These are phyloP conservation scores for Campaea margaritaria DNA, from an alignment of 2,888 invertebrate species.

Conservation along the genomic window DNA sequence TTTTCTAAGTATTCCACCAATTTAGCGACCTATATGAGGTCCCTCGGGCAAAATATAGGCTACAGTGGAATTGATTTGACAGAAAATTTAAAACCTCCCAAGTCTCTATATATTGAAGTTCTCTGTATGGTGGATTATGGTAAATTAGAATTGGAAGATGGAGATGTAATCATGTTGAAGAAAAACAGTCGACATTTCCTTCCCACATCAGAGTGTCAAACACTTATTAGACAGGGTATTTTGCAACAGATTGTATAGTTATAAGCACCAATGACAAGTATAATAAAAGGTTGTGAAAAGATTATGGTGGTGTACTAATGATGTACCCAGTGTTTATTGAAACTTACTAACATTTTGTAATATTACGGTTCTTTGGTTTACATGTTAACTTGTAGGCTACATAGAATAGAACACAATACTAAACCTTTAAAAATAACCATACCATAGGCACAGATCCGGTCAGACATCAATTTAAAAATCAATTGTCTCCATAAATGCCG, in stretches of 20 bases:
- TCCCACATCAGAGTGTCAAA: constrained; percentile 95
- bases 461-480: too few species aligned
- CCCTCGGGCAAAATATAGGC: constrained; percentile 90
- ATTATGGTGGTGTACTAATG: too few species aligned
- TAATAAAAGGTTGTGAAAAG: too few species aligned
- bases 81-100: constrained; percentile 95
- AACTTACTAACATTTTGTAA: too few species aligned
- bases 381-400: too few species aligned
- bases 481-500: too few species aligned
- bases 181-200: constrained; percentile 96
- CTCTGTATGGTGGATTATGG: constrained; percentile 96
- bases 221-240: constrained; percentile 95
- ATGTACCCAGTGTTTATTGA: too few species aligned
- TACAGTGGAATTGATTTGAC: constrained; percentile 93
- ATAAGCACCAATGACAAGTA: too few species aligned
- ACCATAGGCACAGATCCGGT: too few species aligned
- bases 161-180: constrained; percentile 94
- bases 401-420: too few species aligned
- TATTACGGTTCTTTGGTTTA: too few species aligned
- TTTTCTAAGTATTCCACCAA: constrained; percentile 95
- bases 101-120: constrained; percentile 96
- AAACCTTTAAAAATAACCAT: too few species aligned
- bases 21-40: constrained; percentile 95
- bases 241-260: constrained; percentile 87
- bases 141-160: constrained; percentile 96